phyloP scores from a whole-genome alignment of 2,113 vertebrate genomes.

The Bubo scandiacus region DNA sequence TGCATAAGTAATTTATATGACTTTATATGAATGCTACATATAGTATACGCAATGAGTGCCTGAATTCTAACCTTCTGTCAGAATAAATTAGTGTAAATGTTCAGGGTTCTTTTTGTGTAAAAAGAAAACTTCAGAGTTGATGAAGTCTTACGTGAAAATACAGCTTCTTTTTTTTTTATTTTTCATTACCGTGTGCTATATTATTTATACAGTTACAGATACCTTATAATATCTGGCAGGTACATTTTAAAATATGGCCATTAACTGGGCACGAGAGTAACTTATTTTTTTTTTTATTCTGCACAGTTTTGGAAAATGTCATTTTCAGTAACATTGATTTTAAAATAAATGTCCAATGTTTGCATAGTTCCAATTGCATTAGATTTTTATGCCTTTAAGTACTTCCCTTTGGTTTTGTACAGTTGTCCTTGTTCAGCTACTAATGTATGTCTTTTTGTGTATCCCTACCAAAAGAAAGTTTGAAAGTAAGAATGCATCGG shows the following conservation, averaged over 20 bases:
- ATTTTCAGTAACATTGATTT: neutral
- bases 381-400: neutral
- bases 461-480: neutral
- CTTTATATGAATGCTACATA: neutral
- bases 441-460: neutral
- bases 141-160: neutral
- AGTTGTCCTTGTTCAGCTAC: neutral
- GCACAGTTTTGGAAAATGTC: neutral
- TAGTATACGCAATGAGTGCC: neutral
- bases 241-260: neutral
- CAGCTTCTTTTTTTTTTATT: neutral
- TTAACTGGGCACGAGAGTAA: neutral
- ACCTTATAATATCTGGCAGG: neutral
- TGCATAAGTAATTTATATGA: neutral
- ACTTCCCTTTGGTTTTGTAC: neutral
- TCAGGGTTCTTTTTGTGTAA: neutral
- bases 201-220: neutral
- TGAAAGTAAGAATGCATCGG: neutral
- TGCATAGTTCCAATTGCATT: neutral
- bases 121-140: neutral
- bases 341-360: neutral
- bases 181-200: neutral
- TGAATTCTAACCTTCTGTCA: neutral
- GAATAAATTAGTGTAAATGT: neutral
- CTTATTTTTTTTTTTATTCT: neutral